Evolutionary conservation across 2,888 invertebrate genomes (phyloP).

Genomic region (Hypomecis atomaria): DNA sequence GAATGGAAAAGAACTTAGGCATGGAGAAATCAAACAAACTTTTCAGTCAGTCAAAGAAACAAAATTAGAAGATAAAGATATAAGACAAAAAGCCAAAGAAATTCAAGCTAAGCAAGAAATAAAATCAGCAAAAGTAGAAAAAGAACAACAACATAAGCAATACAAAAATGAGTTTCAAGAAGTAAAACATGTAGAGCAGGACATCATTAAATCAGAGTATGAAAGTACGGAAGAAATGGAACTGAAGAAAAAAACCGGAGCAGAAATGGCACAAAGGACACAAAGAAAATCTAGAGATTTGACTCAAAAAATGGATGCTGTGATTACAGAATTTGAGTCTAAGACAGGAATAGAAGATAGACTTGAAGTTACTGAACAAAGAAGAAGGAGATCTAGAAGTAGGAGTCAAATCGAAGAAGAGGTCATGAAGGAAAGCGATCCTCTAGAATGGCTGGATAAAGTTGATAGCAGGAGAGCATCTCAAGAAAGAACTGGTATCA

Average conservation of each 20-base stretch:
- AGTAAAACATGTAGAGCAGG: conserved; percentile 19
- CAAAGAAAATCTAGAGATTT: conserved; percentile 69
- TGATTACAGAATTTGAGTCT: conserved; percentile 72
- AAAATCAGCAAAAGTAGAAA: conserved; percentile 22
- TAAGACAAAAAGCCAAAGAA: conserved; percentile 22
- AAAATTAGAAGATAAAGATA: conserved; percentile 15
- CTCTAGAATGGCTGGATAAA: conserved; percentile 65
- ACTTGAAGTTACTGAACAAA: conserved; percentile 49
- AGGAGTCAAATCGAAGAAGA: conserved; percentile 64
- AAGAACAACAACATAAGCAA: conserved; percentile 19
- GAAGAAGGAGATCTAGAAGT: conserved; percentile 60
- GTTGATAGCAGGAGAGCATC: conserved; percentile 49
- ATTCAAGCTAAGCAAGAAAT: conserved; percentile 16
- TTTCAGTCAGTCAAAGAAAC: conserved; percentile 17
- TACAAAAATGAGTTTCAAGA: conserved; percentile 17
- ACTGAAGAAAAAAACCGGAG: conserved; percentile 55
- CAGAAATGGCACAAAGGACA: conserved; percentile 72
- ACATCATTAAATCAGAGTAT: conserved; percentile 9
- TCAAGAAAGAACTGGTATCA: conserved; percentile 43
- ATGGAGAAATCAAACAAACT: conserved; percentile 4
- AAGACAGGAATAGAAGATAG: conserved; percentile 61
- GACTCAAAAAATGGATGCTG: conserved; percentile 70
- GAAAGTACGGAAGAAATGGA: conserved; percentile 38
- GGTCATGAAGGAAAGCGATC: conserved; percentile 57
- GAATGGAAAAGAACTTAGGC: conserved; percentile 19